Base-by-base conservation (phyloP, 2,888 invertebrate species). In the Drosophila nigricruria region DNA sequence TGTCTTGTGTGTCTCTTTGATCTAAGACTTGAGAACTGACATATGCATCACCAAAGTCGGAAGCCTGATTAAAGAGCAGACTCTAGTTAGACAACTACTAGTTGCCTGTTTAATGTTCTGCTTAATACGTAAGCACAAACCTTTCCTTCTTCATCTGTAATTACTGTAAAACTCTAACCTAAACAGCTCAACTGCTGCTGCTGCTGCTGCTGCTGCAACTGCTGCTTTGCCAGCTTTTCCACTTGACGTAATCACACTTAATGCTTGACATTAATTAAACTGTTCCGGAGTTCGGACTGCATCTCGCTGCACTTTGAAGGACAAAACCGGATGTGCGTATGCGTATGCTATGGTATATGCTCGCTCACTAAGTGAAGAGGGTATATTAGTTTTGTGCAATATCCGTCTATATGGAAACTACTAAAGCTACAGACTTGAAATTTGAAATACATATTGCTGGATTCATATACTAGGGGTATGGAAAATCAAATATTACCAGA, bases 191-290 rank as follows among this genome's bases (percentile, higher is more conserved):
- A 42, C 34, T 30, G 5, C 8, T 42, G 25, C 42, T 25, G n/a
- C 6, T 16, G 5, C 5, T n/a, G 16, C 16, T 42, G 42, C 0
- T 16, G 12, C 20, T 45, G 14, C 14, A 3, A 23, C 10, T 20
- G 42, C 25, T 45, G 16, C 16, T 25, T 47, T 47, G 27, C 47
- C 47, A 52, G 49, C 56, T 45, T 36, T 45, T 61, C 45, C 61
- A 52, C 64, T 68, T 43, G 59, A 23, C 56, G 58, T 73, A 78
- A 78, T 81, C 81, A 50, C 57, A 65, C 52, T 59, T 81, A 81
- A 83, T 73, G 56, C 76, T 57, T 45, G 47, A 52, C 79, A 81
- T 76, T 76, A 81, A 83, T 83, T 79, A 73, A 81, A 71, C 64
- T 59, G 57, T 62, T 49, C 58, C 36, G 36, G 42, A 56, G 40